phyloP scores from a whole-genome alignment of 2,888 invertebrate genomes.

The Melipona beecheii region DNA sequence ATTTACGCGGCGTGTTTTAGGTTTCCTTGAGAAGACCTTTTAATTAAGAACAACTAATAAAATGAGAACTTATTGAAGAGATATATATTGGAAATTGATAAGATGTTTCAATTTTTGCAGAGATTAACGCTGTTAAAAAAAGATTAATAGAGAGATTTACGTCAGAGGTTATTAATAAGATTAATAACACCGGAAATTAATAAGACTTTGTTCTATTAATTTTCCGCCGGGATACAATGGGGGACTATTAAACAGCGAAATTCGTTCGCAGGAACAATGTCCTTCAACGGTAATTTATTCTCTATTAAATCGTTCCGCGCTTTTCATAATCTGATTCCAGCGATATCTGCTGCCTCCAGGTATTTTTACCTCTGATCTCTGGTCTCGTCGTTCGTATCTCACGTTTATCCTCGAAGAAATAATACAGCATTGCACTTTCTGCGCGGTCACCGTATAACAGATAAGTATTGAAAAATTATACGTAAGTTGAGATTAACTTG shows the following conservation, averaged over 20 bases:
- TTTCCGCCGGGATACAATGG: background rate
- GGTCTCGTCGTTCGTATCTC: slow-evolving; percentile 25
- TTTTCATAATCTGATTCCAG: slow-evolving; percentile 53
- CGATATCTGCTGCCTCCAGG: slow-evolving; percentile 22
- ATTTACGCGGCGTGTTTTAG: background rate
- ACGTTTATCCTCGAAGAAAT: slow-evolving; percentile 34
- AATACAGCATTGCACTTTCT: slow-evolving; percentile 1
- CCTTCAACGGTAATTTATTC: slow-evolving; percentile 27
- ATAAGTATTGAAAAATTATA: slow-evolving; percentile 19
- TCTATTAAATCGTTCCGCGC: slow-evolving; percentile 23
- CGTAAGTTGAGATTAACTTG: too few relatives aligned
- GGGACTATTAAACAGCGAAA: slow-evolving; percentile 1
- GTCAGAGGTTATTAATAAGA: too few relatives aligned
- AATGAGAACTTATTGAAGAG: too few relatives aligned
- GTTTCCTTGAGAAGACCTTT: too few relatives aligned
- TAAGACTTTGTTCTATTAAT: background rate
- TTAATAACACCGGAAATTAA: background rate
- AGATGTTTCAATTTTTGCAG: too few relatives aligned
- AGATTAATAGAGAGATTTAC: too few relatives aligned
- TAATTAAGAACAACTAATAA: too few relatives aligned
- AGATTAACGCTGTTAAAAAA: too few relatives aligned
- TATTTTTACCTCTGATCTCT: slow-evolving; percentile 34
- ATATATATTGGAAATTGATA: too few relatives aligned
- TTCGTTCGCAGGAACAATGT: slow-evolving; percentile 23
- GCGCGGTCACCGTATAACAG: background rate